Percentiles rank a stretch among this genome's conserved stretches.
Evolutionary conservation across 2,113 vertebrate species (phyloP).

Genomic region (Ameiurus melas): DNA sequence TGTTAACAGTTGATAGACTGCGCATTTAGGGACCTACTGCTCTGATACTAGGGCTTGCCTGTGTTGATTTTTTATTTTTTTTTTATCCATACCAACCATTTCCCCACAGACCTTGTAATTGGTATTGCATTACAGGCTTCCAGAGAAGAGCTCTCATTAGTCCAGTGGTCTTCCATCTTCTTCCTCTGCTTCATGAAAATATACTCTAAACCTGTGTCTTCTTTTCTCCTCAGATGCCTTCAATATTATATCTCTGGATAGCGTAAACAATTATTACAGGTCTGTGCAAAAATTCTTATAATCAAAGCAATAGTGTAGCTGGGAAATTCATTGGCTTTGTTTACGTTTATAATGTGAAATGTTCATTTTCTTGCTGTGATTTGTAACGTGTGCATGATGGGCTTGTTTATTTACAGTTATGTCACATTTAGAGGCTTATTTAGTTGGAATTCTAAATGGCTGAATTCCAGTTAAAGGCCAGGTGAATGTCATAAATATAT

Average conservation of each 20-base stretch:
- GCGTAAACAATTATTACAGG: conserved; percentile 93
- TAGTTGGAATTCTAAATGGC: background rate
- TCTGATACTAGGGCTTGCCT: background rate
- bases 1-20: background rate
- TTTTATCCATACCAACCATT: conserved; percentile 23
- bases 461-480: background rate
- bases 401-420: background rate
- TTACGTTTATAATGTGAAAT: background rate
- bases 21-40: background rate
- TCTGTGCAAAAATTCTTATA: conserved; percentile 63
- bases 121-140: conserved; percentile 37
- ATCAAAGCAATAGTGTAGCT: background rate
- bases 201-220: background rate
- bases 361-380: too few relatives aligned
- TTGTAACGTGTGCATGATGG: too few relatives aligned
- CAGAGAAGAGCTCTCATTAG: conserved; percentile 14
- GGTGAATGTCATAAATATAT: background rate
- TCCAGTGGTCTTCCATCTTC: background rate
- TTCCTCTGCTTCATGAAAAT: conserved; percentile 19
- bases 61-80: background rate
- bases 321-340: background rate
- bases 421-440: background rate
- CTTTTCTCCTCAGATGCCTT: conserved; percentile 83
- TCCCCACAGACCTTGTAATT: conserved; percentile 13
- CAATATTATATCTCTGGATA: conserved; percentile 89